phyloP scores from a whole-genome alignment of 2,113 vertebrate genomes.

The Herpetotheres cachinnans region DNA sequence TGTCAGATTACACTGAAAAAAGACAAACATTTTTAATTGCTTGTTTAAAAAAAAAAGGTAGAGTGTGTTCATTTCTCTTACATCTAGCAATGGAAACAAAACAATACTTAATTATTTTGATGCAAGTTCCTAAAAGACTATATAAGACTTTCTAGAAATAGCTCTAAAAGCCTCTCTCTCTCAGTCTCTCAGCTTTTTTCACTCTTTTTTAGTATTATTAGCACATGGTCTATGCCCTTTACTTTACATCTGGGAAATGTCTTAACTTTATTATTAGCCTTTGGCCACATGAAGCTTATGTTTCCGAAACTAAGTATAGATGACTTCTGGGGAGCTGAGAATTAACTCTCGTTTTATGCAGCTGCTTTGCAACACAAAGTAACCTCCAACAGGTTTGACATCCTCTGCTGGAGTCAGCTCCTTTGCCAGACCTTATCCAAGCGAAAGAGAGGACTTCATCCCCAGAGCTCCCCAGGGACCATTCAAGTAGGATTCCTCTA shows the following conservation, averaged over 20 bases:
- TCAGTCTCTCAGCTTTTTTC: background rate
- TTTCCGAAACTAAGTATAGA: background rate
- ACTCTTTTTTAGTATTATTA: background rate
- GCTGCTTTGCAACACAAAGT: slow-evolving; percentile 42
- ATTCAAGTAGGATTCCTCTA: background rate
- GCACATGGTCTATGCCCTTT: background rate
- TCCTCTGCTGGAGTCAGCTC: background rate
- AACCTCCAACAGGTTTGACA: slow-evolving; percentile 11
- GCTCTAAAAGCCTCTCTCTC: background rate
- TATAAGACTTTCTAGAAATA: background rate
- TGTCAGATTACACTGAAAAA: background rate
- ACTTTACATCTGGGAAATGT: background rate
- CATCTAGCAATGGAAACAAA: background rate
- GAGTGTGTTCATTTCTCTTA: background rate
- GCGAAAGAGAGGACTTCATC: background rate
- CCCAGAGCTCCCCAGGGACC: background rate
- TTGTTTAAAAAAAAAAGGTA: background rate
- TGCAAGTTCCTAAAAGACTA: background rate
- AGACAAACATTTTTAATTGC: background rate
- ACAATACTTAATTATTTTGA: background rate
- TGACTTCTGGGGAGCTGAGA: background rate
- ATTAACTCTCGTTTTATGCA: slow-evolving; percentile 4
- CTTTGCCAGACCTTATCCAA: background rate
- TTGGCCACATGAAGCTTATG: background rate
- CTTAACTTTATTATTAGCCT: background rate